Evolutionary conservation across 2,113 vertebrate genomes (phyloP), one percentile per base, ranked within the genome.

Genomic region (Variabilichromis moorii): DNA sequence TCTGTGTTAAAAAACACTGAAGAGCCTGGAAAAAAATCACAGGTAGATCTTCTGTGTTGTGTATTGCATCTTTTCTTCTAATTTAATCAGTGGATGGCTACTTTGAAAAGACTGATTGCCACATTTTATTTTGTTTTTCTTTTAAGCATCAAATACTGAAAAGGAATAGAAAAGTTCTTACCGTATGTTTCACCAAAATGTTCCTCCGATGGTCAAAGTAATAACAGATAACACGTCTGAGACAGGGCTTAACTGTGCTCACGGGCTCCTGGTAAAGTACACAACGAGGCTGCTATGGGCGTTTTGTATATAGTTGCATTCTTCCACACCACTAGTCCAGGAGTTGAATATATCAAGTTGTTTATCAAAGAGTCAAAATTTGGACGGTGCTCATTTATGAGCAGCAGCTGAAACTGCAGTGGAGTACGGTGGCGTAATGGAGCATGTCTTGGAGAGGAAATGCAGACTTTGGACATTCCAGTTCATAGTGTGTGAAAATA

Each of bases 221-320:
- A 28, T 40, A 24, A 81, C 24, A 57, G 61, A 40, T 73, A 11
- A 33, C 37, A 24, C 4, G 9, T 84, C 33, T 68, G 78, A 5
- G 57, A 16, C 9, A 6, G 16, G 40, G 16, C 47, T 86, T 19
- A 57, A 57, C n/a, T 84, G 21, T 83, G 81, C 73, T 28, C 37
- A 8, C 4, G 2, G 81, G 24, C 37, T 40, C 33, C 40, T 13
- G 4, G 9, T 63, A 6, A 66, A 83, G 5, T 13, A 78, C 35
- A 81, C 84, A 86, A 40, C 7, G 9, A 81, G 9, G n/a, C n/a
- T 84, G 26, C 50, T 59, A 1, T 0, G 12, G 45, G 21, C 1
- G 2, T 57, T 37, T 85, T 96, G 92, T 96, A 90, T 94, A 96
- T 45, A 94, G 9, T 83, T 53, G 40, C 91, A 95, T 95, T 95